phyloP scores from a whole-genome alignment of 2,888 invertebrate species.

The Bombyx huttoni region DNA sequence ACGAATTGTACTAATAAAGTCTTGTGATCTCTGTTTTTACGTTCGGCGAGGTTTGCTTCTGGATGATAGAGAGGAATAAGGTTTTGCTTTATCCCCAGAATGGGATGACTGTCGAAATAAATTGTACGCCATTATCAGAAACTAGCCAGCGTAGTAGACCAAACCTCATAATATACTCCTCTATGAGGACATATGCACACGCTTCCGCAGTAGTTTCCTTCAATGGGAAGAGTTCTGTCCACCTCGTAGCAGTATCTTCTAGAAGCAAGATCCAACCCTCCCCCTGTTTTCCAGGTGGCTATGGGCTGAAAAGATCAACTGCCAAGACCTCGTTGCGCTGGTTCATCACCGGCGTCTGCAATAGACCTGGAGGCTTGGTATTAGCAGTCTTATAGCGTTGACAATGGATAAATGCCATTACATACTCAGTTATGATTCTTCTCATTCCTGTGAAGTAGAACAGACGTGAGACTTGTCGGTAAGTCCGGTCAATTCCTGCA shows the following conservation, averaged over 20 bases:
- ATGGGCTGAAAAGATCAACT: slow-evolving; percentile 2
- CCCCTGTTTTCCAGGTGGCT: slow-evolving; percentile 1
- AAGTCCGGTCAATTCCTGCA: slow-evolving; percentile 4
- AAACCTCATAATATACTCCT: neutral
- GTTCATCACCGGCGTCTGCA: slow-evolving; percentile 15
- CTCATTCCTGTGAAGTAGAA: slow-evolving; percentile 8
- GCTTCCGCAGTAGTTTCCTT: too few species aligned
- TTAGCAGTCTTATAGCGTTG: slow-evolving; percentile 22
- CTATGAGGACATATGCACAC: too few species aligned
- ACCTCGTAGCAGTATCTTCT: slow-evolving; percentile 4
- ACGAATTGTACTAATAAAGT: neutral
- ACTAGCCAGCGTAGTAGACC: neutral
- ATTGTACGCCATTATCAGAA: neutral
- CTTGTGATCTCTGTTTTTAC: too few species aligned
- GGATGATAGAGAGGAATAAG: too few species aligned
- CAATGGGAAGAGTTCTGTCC: slow-evolving; percentile 3
- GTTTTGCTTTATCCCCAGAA: too few species aligned
- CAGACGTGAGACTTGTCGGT: slow-evolving; percentile 4
- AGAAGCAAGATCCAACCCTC: slow-evolving; percentile 4
- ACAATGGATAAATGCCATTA: slow-evolving; percentile 7
- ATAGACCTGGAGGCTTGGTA: slow-evolving; percentile 20
- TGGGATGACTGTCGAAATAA: too few species aligned
- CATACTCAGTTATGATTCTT: slow-evolving; percentile 3
- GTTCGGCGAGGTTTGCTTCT: too few species aligned
- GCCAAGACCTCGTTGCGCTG: slow-evolving; percentile 5